Base-by-base conservation (phyloP, 1,140 invertebrate species). In the Apis florea region DNA sequence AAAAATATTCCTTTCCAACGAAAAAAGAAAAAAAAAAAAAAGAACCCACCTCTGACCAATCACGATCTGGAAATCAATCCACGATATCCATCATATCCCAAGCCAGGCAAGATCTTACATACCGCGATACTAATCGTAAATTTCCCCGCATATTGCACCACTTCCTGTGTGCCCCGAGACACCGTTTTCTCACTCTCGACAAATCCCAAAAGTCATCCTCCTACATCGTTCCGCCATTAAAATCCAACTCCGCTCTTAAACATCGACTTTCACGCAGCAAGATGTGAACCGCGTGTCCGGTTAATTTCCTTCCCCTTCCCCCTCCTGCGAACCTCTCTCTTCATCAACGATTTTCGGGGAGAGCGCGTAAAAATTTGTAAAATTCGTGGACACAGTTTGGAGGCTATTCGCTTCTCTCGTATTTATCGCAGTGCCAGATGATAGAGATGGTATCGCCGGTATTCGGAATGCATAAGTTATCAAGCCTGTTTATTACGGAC, bases 391-490 rank as follows among this genome's bases (percentile, higher is more conserved):
- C 70, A 67, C n/a, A 79, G 83, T 86, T 86, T 86, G 78, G 74
- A 85, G 49, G 24, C 73, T 72, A 83, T 86, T 61, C 84, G 78
- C 71, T 76, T 70, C 81, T 40, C 64, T 86, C 73, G 84, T 85
- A 86, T 86, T 86, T 86, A 86, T 82, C 49, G 84, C 75, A 79
- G 81, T 85, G 85, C 84, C 77, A 86, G 84, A 86, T 79, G n/a
- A n/a, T n/a, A n/a, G n/a, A 85, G 85, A 86, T 86, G 64, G 81
- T 86, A 86, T 87, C 85, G 85, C 4, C 4, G 5, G 59, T 70
- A 64, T 77, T 88, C 77, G 72, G 85, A 88, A 88, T 88, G 86
- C 83, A 88, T 88, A 88, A 88, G 86, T 88, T 88, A 88, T 88
- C 86, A 87, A 87, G 85, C 85, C 63, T 71, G 85, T 88, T 88